Evolutionary conservation across 2,888 invertebrate species (phyloP), one percentile per base, ranked within the genome.

Genomic region (Nemoura dubitans): DNA sequence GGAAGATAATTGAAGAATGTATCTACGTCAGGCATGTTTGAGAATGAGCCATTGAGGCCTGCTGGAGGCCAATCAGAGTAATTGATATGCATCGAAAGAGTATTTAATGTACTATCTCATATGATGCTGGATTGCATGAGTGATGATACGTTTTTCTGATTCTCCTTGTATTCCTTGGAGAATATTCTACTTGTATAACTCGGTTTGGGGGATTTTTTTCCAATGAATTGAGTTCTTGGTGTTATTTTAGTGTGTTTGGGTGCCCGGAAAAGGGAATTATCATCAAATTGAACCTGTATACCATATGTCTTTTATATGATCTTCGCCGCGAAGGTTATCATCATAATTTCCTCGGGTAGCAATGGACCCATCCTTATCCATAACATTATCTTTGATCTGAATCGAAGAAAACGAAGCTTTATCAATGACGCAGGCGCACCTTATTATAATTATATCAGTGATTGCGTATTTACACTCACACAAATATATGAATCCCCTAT

Each of bases 401-500:
- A 78, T 25, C 59, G 21, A 36, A 21, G 28, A 81, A 81, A 14
- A 81, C 21, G 5, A 81, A 29, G 28, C 29, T 81, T 27, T 81
- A 29, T 81, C 81, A 81, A 81, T 28, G 78, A 81, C 7, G 3
- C 6, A 30, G 6, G 81, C 81, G 30, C 29, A n/a, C 30, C 14
- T 81, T 78, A 78, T 26, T 78, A 27, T 76, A 78, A 78, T 16
- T 6, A 78, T 6, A 78, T 0, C 5, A 30, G 81, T 0, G 6
- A 59, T 16, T 21, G 59, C 16, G 27, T 28, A 30, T n/a, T 81
- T 30, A 5, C n/a, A 30, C 3, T 29, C 26, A 81, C 29, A 81
- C 14, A 81, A 81, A 81, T 29, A 81, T 21, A 28, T 10, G n/a
- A 30, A 81, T 2, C 29, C 81, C 78, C 81, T 81, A 30, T 81